These are phyloP conservation scores for Eutolmus rufibarbis DNA, from an alignment of 2,888 invertebrate genomes.

Conservation along the genomic window DNA sequence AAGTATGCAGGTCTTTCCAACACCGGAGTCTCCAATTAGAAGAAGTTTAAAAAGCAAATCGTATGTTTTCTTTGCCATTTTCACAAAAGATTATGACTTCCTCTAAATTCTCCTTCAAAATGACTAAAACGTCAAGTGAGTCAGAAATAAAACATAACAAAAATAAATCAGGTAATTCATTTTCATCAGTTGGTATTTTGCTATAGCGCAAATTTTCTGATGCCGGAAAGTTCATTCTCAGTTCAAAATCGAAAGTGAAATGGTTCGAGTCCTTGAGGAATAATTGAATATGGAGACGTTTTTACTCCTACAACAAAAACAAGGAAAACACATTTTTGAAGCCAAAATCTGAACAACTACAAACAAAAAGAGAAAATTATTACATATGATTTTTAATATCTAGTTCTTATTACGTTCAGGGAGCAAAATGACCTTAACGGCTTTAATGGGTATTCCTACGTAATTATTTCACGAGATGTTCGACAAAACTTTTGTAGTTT, in stretches of 20 bases:
- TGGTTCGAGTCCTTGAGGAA: neutral
- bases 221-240: neutral
- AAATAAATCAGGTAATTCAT: neutral
- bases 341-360: too few relatives aligned
- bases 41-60: slow-evolving; percentile 91
- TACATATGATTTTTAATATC: too few relatives aligned
- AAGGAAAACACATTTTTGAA: too few relatives aligned
- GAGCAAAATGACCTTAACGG: too few relatives aligned
- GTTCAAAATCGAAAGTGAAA: neutral
- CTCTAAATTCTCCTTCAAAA: neutral
- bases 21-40: slow-evolving; percentile 92
- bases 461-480: too few relatives aligned
- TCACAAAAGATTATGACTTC: slow-evolving; percentile 33
- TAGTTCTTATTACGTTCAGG: too few relatives aligned
- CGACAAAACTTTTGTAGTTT: too few relatives aligned
- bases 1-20: slow-evolving; percentile 93
- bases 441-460: too few relatives aligned
- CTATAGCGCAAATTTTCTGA: neutral
- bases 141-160: neutral
- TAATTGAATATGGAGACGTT: too few relatives aligned
- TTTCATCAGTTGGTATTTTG: neutral
- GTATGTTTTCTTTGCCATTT: slow-evolving; percentile 96
- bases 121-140: slow-evolving; percentile 37
- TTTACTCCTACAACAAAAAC: too few relatives aligned
- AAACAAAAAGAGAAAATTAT: too few relatives aligned